phyloP scores from a whole-genome alignment of 2,888 invertebrate genomes.

The Aleiodes testaceus region DNA sequence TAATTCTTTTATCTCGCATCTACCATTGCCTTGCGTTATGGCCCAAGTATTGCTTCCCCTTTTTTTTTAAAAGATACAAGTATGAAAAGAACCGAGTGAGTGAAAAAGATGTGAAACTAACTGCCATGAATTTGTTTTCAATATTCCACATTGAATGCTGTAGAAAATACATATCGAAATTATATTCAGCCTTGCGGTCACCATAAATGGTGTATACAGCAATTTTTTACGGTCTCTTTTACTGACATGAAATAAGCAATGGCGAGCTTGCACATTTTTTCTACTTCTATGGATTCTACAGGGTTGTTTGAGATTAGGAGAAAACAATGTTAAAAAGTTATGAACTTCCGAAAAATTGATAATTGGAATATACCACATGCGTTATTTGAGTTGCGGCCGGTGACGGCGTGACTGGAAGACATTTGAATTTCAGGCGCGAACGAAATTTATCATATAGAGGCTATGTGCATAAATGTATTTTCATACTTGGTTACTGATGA shows the following conservation, averaged over 20 bases:
- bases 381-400: too few species aligned
- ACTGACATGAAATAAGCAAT: conserved; percentile 1
- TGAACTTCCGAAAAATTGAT: too few species aligned
- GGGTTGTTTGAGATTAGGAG: too few species aligned
- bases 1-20: conserved; percentile 71
- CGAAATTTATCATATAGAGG: too few species aligned
- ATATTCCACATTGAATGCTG: conserved; percentile 57
- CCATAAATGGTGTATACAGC: conserved; percentile 7
- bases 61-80: conserved; percentile 29
- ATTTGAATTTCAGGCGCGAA: too few species aligned
- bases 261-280: too few species aligned
- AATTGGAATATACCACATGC: too few species aligned
- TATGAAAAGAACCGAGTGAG: conserved; percentile 32
- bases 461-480: too few species aligned
- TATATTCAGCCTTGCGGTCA: conserved; percentile 11
- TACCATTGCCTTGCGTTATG: conserved; percentile 53
- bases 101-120: conserved; percentile 33
- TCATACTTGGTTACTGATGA: too few species aligned
- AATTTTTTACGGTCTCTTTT: background rate
- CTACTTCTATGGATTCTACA: too few species aligned
- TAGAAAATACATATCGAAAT: conserved; percentile 49
- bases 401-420: too few species aligned
- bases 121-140: conserved; percentile 53
- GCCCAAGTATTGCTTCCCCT: conserved; percentile 18
- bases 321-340: too few species aligned